Base-by-base conservation (phyloP, 1,140 invertebrate genomes). In the Spodoptera frugiperda region DNA sequence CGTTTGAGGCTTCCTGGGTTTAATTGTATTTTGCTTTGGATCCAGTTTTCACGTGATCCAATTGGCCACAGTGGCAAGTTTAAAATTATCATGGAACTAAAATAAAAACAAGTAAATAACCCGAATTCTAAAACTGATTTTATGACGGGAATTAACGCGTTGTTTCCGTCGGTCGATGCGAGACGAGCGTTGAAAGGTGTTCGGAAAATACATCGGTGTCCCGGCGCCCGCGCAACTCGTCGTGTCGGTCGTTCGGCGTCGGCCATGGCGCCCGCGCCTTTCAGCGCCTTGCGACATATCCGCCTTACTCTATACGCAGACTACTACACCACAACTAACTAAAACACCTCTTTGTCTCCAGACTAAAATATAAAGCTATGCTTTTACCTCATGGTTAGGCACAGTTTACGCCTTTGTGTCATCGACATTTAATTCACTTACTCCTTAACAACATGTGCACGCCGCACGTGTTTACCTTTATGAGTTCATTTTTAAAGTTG, bases 31-130 rank as follows among this genome's bases (percentile, higher is more conserved):
- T 48, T 12, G 46, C 12, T 78, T 82, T 85, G 83, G 85, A 85
- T 84, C 83, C 78, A 82, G 84, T 87, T 84, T 88, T 86, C 90
- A 89, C 90, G 89, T 91, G 90, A 91, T 94, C 90, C 92, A 93
- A 91, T 93, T 93, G 90, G 90, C 91, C 88, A 86, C 87, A 84
- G 85, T 84, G 83, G 83, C 87, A 83, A 80, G 90, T 91, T 92
- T 92, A 94, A 94, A 93, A 93, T 91, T 90, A 93, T 93, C 91
- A 91, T 91, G 87, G 86, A 90, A 89, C 90, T 91, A 90, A 93
- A 93, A 93, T 92, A 92, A 94, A 94, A 92, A 93, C 88, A 93
- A 93, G 92, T 94, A 94, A 94, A 94, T 93, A 94, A 94, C 89
- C 91, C 88, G 89, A 91, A 92, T 94, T 93, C 92, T 94, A 94